phyloP scores from a whole-genome alignment of 2,888 invertebrate genomes.

The Nemoura dubitans region DNA sequence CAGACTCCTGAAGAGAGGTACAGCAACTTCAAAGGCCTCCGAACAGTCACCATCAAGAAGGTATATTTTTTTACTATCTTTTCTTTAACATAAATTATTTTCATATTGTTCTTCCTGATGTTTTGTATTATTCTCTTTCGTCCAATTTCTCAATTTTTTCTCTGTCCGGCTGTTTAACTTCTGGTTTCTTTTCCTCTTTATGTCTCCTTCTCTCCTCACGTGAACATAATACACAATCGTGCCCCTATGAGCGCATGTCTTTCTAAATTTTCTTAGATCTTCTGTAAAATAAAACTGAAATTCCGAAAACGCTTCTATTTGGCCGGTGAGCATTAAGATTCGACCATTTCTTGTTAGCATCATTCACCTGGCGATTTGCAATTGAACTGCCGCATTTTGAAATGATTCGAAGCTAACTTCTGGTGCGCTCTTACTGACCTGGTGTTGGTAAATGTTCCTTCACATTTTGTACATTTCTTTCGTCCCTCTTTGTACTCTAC shows the following conservation, averaged over 20 bases:
- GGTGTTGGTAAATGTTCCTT: no score
- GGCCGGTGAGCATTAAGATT: not conserved
- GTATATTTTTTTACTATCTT: slow-evolving; percentile 61
- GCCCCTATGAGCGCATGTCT: slow-evolving; percentile 8
- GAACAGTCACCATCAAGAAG: slow-evolving; percentile 86
- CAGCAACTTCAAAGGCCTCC: slow-evolving; percentile 79
- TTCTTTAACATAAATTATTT: not conserved
- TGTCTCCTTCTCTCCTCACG: slow-evolving; percentile 36
- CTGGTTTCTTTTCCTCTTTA: slow-evolving; percentile 35
- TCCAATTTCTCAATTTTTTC: slow-evolving; percentile 21
- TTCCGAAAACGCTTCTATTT: not conserved
- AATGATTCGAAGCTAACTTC: no score
- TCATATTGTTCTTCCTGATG: not conserved
- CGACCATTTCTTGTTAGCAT: not conserved
- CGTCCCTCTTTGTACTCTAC: not conserved
- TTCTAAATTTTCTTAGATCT: not conserved
- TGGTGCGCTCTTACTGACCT: no score
- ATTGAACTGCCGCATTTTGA: not conserved
- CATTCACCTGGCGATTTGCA: not conserved
- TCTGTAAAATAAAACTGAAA: no score
- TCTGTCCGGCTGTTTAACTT: slow-evolving; percentile 29
- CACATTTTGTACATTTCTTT: not conserved
- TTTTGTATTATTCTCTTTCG: slow-evolving; percentile 26
- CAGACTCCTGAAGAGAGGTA: slow-evolving; percentile 77
- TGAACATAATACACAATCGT: slow-evolving; percentile 26